These are phyloP conservation scores for Pica pica DNA, from an alignment of 2,113 vertebrate genomes.

Conservation along the genomic window DNA sequence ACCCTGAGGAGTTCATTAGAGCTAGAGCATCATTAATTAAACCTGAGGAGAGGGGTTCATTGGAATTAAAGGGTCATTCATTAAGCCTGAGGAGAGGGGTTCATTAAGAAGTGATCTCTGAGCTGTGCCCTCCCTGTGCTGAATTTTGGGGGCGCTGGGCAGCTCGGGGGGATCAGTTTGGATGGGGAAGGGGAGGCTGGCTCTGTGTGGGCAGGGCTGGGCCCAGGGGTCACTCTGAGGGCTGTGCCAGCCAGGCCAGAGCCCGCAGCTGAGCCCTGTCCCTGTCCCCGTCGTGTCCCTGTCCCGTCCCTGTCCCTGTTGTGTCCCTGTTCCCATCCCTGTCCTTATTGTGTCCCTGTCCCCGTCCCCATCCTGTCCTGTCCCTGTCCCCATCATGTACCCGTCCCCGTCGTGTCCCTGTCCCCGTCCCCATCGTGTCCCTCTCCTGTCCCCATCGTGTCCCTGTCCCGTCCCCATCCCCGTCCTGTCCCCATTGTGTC, in stretches of 20 bases:
- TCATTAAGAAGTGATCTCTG: not conserved
- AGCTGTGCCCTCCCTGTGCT: not conserved
- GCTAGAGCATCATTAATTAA: not conserved
- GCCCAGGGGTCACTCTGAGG: not conserved
- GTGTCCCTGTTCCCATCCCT: too few relatives aligned
- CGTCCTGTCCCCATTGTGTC: too few relatives aligned
- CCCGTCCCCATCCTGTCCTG: too few relatives aligned
- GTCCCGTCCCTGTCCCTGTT: too few relatives aligned
- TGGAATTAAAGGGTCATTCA: not conserved
- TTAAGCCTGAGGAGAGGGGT: fast-evolving
- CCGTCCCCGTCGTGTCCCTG: too few relatives aligned
- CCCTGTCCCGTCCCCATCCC: not conserved
- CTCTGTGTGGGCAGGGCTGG: too few relatives aligned
- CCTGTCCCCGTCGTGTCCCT: too few relatives aligned
- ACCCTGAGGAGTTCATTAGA: not conserved
- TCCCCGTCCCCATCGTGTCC: too few relatives aligned
- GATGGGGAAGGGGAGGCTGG: too few relatives aligned
- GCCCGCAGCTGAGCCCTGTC: not conserved
- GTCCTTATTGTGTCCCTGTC: too few relatives aligned
- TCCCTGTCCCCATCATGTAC: too few relatives aligned
- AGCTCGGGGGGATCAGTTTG: not conserved
- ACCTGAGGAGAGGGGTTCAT: not conserved
- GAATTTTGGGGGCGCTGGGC: not conserved
- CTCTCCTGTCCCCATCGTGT: too few relatives aligned
- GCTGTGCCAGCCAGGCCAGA: not conserved